Base-by-base conservation (phyloP, 1,140 invertebrate genomes). In the Ostrea edulis region DNA sequence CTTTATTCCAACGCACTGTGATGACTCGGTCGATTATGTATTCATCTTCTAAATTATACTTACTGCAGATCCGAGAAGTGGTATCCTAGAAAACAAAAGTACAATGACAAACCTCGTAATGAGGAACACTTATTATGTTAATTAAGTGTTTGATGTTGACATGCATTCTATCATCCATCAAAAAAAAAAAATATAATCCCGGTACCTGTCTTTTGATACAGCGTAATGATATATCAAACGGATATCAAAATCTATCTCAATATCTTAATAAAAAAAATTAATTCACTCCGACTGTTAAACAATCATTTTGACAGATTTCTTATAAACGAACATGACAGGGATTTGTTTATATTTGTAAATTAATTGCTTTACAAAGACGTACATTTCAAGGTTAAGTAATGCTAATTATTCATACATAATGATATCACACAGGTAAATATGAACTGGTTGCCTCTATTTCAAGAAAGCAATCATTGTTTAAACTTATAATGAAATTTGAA, bases 331-430 rank as follows among this genome's bases (percentile, higher is more conserved):
- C 22, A 29, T 77, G 68, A 77, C 68, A 77, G 29, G 22, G 25
- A 8, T 77, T 77, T 77, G 68, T 77, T 77, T 77, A 77, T 29
- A 29, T 8, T 12, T 12, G 68, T 29, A 29, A 77, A 77, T 77
- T 8, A 77, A 17, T 77, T 35, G 9, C 12, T 29, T 71, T 0
- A 29, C 22, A 71, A 35, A 35, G 25, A 12, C 29, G 68, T 71
- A 35, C 35, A 35, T 29, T 77, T 77, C 68, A 77, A 25, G 68
- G 68, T 77, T 25, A 77, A 35, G 25, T 4, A 35, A 77, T 77
- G 25, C 11, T 77, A 77, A 77, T 77, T 77, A 44, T 35, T 77
- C 68, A 25, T 35, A 77, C 68, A 25, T 3, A 35, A 35, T 77
- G 68, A 77, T 29, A 17, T 77, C 68, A 77, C 29, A 77, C 22